Conservation (phyloP, 2,113 vertebrate species). For the Platysteira castanea region DNA sequence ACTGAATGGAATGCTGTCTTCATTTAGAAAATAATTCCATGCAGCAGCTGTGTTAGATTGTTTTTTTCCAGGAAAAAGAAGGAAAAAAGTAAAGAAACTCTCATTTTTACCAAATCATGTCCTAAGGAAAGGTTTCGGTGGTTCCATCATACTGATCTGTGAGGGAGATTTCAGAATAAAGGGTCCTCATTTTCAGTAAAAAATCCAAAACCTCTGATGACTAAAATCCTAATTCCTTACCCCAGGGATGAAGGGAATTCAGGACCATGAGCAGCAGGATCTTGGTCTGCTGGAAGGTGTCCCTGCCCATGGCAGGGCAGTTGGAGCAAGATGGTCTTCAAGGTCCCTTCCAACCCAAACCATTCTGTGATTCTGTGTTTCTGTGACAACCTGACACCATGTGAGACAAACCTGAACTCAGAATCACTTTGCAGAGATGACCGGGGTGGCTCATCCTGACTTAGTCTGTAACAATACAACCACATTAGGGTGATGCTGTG, state of each 20-base stretch:
- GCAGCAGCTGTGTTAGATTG: not conserved
- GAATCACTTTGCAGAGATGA: not conserved
- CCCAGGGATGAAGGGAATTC: not conserved
- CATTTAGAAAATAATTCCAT: not conserved
- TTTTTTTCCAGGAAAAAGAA: not conserved
- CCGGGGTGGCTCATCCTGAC: not conserved
- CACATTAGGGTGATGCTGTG: not conserved
- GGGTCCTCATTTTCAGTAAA: not conserved
- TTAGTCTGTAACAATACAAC: not conserved
- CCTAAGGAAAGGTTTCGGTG: not conserved
- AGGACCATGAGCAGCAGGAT: not conserved
- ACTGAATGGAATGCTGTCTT: not conserved
- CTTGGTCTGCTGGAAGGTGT: accelerated
- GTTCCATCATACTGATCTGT: not conserved
- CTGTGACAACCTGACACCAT: accelerated
- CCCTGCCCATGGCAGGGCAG: not conserved
- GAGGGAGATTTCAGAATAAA: not conserved
- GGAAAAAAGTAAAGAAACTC: not conserved
- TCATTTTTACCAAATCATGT: not conserved
- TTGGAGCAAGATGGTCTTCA: not conserved
- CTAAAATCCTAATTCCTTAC: not conserved
- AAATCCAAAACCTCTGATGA: not conserved
- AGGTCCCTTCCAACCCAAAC: not conserved
- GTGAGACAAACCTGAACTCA: not conserved
- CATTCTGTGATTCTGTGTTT: not conserved